These are phyloP conservation scores for Dicaeum eximium DNA, from an alignment of 2,113 vertebrate species.

Conservation along the genomic window DNA sequence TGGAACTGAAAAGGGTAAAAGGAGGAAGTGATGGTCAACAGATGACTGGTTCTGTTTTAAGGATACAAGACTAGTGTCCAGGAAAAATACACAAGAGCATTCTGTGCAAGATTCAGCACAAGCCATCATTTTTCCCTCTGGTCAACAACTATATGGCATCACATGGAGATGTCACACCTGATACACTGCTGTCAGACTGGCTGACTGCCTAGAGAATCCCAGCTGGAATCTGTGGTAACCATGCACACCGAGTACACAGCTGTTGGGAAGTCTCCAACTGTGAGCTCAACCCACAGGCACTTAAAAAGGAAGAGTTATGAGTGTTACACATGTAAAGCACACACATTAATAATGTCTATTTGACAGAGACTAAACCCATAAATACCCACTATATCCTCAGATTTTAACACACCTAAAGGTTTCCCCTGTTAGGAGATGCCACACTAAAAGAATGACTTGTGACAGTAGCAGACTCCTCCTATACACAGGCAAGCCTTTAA, in stretches of 20 bases:
- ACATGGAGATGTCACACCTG: not conserved
- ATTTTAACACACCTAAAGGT: not conserved
- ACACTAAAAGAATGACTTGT: not conserved
- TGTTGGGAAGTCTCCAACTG: not conserved
- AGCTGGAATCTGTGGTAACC: not conserved
- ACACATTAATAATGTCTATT: not conserved
- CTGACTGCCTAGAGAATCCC: not conserved
- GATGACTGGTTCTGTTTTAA: not conserved
- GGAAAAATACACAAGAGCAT: not conserved
- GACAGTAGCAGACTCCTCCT: not conserved
- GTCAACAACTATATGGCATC: accelerated
- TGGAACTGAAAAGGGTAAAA: not conserved
- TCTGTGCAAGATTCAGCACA: not conserved
- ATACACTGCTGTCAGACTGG: not conserved
- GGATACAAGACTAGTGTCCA: not conserved
- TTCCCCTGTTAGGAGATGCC: not conserved
- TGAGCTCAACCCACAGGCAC: not conserved
- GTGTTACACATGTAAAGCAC: not conserved
- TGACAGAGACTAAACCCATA: not conserved
- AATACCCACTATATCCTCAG: not conserved
- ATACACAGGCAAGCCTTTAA: accelerated
- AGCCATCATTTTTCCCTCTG: not conserved
- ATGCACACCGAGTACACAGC: not conserved
- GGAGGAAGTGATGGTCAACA: not conserved
- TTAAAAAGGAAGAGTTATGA: not conserved